These are phyloP conservation scores for Agriopis aurantiaria DNA, from an alignment of 2,888 invertebrate species.

Conservation along the genomic window DNA sequence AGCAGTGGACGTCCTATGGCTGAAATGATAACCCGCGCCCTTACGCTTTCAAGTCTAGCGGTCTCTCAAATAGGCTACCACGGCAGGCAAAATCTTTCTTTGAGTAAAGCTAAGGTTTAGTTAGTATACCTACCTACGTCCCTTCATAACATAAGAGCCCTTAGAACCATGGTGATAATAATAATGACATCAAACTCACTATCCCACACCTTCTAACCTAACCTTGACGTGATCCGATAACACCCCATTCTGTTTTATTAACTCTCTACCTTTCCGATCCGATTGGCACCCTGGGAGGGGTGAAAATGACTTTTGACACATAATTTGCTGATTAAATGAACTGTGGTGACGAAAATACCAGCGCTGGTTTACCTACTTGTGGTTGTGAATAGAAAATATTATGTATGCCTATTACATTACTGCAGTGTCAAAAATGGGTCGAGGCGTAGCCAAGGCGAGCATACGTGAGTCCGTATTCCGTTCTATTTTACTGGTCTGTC, in stretches of 20 bases:
- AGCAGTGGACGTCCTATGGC: too few relatives aligned
- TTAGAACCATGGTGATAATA: neutral
- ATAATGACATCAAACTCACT: neutral
- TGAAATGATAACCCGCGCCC: too few relatives aligned
- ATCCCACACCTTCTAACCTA: slow-evolving; percentile 58
- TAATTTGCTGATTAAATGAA: slow-evolving; percentile 79
- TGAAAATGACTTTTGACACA: slow-evolving; percentile 71
- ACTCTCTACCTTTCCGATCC: slow-evolving; percentile 66
- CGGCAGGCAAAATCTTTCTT: too few relatives aligned
- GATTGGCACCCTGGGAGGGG: slow-evolving; percentile 60
- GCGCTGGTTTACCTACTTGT: slow-evolving; percentile 5
- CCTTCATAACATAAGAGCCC: neutral
- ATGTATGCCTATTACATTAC: too few relatives aligned
- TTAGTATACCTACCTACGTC: too few relatives aligned
- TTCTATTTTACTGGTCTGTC: too few relatives aligned
- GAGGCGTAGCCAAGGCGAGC: too few relatives aligned
- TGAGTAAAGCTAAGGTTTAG: too few relatives aligned
- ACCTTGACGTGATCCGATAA: slow-evolving; percentile 74
- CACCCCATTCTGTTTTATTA: slow-evolving; percentile 81
- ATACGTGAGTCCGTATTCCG: too few relatives aligned
- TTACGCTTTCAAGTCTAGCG: too few relatives aligned
- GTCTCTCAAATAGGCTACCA: too few relatives aligned
- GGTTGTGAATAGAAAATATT: neutral
- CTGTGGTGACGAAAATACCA: slow-evolving; percentile 48
- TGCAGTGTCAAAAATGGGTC: too few relatives aligned